Evolutionary conservation across 2,888 invertebrate species (phyloP).

Genomic region (Mechanitis messenoides): DNA sequence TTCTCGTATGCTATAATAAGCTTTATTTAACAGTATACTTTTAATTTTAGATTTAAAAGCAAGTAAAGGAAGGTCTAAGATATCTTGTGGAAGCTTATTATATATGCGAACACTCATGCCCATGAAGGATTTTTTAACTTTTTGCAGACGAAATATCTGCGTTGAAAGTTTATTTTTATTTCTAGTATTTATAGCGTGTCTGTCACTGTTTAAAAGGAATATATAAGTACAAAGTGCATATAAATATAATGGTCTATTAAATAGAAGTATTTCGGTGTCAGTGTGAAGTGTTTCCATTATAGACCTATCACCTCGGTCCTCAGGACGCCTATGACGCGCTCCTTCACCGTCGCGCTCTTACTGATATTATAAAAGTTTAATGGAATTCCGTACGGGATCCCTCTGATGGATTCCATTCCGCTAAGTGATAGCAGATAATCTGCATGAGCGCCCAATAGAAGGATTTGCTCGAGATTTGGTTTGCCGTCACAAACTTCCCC

Average conservation of each 20-base stretch:
- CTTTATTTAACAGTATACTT: too few relatives aligned
- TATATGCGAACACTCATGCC: too few relatives aligned
- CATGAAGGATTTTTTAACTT: too few relatives aligned
- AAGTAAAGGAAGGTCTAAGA: too few relatives aligned
- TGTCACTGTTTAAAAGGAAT: too few relatives aligned
- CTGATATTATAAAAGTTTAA: slow-evolving; percentile 55
- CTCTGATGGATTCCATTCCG: slow-evolving; percentile 22
- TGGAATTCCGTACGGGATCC: slow-evolving; percentile 28
- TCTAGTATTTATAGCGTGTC: too few relatives aligned
- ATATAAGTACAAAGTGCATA: too few relatives aligned
- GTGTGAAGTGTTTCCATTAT: slow-evolving; percentile 23
- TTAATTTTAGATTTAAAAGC: too few relatives aligned
- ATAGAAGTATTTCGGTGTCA: slow-evolving; percentile 27
- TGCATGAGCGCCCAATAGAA: slow-evolving; percentile 18
- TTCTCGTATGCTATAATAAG: too few relatives aligned
- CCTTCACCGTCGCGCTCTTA: slow-evolving; percentile 47
- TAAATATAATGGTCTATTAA: slow-evolving; percentile 13
- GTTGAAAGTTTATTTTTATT: too few relatives aligned
- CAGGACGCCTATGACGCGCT: slow-evolving; percentile 38
- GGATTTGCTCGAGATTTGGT: slow-evolving; percentile 8
- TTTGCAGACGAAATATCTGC: too few relatives aligned
- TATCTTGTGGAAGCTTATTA: too few relatives aligned
- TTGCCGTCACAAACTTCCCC: slow-evolving; percentile 3
- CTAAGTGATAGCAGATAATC: slow-evolving; percentile 20
- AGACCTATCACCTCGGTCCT: slow-evolving; percentile 28